Conservation (phyloP, 2,113 vertebrate genomes). For the Leptosomus discolor region DNA sequence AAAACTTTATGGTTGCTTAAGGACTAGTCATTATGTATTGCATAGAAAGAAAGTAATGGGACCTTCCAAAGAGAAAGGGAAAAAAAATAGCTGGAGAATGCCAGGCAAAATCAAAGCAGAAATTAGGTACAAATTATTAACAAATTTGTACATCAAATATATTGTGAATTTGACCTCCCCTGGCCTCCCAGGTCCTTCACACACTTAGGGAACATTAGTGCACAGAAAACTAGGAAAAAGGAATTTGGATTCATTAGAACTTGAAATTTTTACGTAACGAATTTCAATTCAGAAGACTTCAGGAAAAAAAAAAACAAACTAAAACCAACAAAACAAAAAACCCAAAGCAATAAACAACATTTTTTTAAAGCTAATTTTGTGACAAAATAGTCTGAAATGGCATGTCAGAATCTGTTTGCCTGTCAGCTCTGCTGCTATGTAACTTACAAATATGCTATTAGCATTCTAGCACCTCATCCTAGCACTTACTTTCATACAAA, state of each 20-base stretch:
- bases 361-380: conserved; percentile 20
- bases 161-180: background rate
- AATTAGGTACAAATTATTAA: background rate
- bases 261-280: background rate
- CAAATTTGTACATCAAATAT: background rate
- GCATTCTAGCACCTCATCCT: conserved; percentile 34
- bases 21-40: background rate
- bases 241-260: background rate
- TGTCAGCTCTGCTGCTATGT: conserved; percentile 11
- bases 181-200: background rate
- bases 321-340: background rate
- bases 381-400: conserved; percentile 21
- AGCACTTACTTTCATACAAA: background rate
- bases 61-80: background rate
- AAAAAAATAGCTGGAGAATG: background rate
- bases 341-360: background rate
- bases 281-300: background rate
- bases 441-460: conserved; percentile 30
- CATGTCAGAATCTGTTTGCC: conserved; percentile 13
- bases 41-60: background rate
- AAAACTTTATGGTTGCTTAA: background rate
- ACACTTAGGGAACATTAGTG: background rate
- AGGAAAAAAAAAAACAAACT: background rate
- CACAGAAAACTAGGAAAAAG: background rate
- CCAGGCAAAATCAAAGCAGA: background rate